Conservation (phyloP, 2,888 invertebrate genomes). For the Andrena hattorfiana region DNA sequence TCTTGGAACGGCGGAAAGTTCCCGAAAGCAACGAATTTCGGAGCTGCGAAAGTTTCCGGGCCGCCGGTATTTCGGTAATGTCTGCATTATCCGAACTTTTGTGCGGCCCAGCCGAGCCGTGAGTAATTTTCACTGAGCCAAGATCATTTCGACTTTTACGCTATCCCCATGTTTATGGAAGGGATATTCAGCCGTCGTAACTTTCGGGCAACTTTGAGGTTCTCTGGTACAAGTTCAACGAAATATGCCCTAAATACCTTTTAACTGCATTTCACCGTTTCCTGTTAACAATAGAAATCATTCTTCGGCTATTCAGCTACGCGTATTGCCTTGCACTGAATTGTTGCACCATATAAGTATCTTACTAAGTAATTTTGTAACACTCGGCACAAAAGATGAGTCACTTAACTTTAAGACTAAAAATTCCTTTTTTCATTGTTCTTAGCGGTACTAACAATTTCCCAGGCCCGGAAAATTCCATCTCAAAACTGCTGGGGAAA, state of each 20-base stretch:
- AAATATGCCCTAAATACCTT: neutral
- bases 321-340: too few relatives aligned
- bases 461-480: too few relatives aligned
- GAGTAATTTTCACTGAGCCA: constrained; percentile 32
- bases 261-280: too few relatives aligned
- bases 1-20: constrained; percentile 45
- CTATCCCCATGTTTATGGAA: constrained; percentile 23
- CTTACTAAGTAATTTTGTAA: too few relatives aligned
- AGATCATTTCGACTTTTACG: constrained; percentile 34
- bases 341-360: too few relatives aligned
- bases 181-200: constrained; percentile 17
- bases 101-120: neutral
- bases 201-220: constrained; percentile 6
- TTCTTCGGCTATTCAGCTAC: too few relatives aligned
- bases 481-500: too few relatives aligned
- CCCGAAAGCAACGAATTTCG: constrained; percentile 26
- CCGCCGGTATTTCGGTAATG: constrained; percentile 45
- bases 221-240: neutral
- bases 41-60: constrained; percentile 24
- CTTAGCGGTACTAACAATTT: too few relatives aligned
- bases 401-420: too few relatives aligned
- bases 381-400: too few relatives aligned
- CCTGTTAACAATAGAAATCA: too few relatives aligned
- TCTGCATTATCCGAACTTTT: constrained; percentile 44
- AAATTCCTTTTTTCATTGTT: too few relatives aligned